These are phyloP conservation scores for Thomomys bottae DNA, from an alignment of 2,113 vertebrate genomes.

Conservation along the genomic window DNA sequence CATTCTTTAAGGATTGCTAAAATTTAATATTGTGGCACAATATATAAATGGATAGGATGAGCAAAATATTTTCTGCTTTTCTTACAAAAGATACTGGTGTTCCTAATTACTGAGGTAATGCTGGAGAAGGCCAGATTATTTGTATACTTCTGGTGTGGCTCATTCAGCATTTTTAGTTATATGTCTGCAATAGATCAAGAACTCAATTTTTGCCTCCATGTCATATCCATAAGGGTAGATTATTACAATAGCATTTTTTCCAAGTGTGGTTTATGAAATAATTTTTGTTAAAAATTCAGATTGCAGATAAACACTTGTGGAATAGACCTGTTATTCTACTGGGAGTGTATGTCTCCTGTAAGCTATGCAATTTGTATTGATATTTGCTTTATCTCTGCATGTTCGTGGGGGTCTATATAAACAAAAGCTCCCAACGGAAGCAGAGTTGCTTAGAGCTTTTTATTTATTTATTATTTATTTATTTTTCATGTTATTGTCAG, in stretches of 20 bases:
- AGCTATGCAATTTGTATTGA: conserved; percentile 60
- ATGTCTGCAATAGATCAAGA: background rate
- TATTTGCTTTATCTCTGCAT: conserved; percentile 58
- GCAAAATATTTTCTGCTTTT: conserved; percentile 46
- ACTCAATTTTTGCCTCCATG: conserved; percentile 42
- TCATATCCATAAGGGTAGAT: background rate
- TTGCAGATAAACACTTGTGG: conserved; percentile 29
- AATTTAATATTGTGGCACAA: conserved; percentile 38
- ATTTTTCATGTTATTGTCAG: too few species aligned
- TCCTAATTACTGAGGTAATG: conserved; percentile 42
- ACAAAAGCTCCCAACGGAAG: conserved; percentile 35
- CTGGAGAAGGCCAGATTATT: background rate
- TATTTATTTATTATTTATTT: too few species aligned
- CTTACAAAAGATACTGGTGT: background rate
- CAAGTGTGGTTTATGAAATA: conserved; percentile 44
- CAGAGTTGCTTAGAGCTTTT: conserved; percentile 33
- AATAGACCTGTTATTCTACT: conserved; percentile 58
- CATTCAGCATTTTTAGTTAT: conserved; percentile 38
- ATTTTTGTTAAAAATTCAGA: background rate
- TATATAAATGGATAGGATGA: conserved; percentile 34
- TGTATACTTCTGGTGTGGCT: conserved; percentile 1
- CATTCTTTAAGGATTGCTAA: conserved; percentile 40
- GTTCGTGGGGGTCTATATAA: conserved; percentile 11
- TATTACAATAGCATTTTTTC: conserved; percentile 20
- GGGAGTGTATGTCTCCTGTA: conserved; percentile 29